Evolutionary conservation across 1,140 invertebrate genomes (phyloP).

Genomic region (Orchestia grillus): DNA sequence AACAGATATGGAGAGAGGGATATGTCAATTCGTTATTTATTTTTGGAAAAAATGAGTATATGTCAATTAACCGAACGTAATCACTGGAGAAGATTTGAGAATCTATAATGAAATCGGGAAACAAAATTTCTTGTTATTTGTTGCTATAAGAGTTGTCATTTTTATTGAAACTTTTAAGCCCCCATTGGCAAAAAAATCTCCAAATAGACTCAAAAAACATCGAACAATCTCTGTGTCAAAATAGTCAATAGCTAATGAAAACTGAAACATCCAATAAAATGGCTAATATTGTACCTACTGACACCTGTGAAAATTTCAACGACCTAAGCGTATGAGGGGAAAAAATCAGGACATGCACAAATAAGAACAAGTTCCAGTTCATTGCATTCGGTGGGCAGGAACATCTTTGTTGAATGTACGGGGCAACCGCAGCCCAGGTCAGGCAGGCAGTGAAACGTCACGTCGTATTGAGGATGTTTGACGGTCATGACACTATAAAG

Average conservation of each 20-base stretch:
- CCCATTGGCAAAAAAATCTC: neutral
- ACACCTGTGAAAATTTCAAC: neutral
- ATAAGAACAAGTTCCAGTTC: neutral
- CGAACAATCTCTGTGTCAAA: neutral
- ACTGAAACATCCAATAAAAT: neutral
- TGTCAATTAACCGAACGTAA: neutral
- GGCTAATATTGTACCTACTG: neutral
- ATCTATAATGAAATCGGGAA: neutral
- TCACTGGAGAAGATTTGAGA: neutral
- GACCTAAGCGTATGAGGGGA: neutral
- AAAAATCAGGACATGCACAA: neutral
- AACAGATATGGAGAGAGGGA: too few species aligned
- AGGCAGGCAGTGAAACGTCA: constrained; percentile 14
- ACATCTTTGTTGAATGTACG: neutral
- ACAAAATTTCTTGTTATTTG: neutral
- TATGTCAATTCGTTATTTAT: too few species aligned
- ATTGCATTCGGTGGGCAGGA: neutral
- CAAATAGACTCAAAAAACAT: too few species aligned
- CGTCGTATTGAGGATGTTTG: constrained; percentile 44
- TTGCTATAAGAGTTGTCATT: neutral
- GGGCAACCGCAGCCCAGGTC: neutral
- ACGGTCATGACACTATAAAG: constrained; percentile 51
- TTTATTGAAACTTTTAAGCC: neutral
- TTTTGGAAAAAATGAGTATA: too few species aligned
- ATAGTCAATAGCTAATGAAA: neutral